Evolutionary conservation across 2,113 vertebrate species (phyloP), one percentile per base, ranked within the genome.

Genomic region (Siphamia tubifer): DNA sequence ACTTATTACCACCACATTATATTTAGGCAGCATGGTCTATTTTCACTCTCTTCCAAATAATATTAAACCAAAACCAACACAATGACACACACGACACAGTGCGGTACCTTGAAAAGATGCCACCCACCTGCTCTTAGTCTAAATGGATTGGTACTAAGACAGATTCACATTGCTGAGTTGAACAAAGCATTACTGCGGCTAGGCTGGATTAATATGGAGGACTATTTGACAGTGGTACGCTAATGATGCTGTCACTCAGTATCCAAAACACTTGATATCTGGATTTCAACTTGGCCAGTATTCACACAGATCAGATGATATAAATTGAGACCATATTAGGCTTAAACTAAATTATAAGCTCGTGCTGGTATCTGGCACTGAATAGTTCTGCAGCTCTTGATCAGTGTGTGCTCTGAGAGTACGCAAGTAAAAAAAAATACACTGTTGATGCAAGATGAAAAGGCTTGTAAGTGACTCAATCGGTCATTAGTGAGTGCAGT

Each of bases 41-140:
- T 86, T 81, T 78, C 40, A 82, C 44, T 52, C 42, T 56, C 20
- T 56, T 55, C 52, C 52, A 77, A 68, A 82, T 74, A 79, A 56
- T 72, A 65, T 55, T 65, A 21, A 28, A 2, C 70, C 57, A 70
- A 31, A 32, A 23, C 38, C 16, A 60, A 43, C 28, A 49, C 20
- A 31, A 24, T 52, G 16, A 47, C 24, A 67, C 23, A 67, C 55
- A 68, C 44, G 48, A 32, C 51, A 60, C 40, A 65, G 45, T 45
- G 63, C 36, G 55, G 24, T 11, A 40, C 12, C 30, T 65, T 62
- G 52, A 65, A 61, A 63, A 74, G 36, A 47, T 42, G 54, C 43
- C 60, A 75, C 48, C 67, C 68, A 81, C 49, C 49, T 71, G 54
- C 67, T 77, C 68, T 15, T 28, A 8, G 48, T 72, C 48, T 78